Percentiles rank a stretch among this genome's conserved stretches.
phyloP scores from a whole-genome alignment of 2,113 vertebrate genomes.

The Onychostruthus taczanowskii region DNA sequence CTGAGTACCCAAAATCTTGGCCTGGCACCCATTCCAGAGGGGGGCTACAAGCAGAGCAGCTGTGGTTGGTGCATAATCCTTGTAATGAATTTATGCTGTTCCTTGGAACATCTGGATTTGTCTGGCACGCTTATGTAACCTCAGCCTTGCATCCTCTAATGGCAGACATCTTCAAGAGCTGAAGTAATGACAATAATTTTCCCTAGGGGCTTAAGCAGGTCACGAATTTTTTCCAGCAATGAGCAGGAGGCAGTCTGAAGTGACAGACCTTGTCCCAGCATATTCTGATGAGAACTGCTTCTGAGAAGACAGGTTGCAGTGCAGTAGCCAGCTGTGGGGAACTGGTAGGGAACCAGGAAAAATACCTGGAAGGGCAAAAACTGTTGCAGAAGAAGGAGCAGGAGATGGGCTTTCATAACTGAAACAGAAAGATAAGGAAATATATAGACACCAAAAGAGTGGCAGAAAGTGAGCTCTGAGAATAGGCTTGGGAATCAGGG shows the following conservation, averaged over 20 bases:
- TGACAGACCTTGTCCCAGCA: background rate
- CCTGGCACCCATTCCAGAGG: background rate
- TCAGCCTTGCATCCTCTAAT: background rate
- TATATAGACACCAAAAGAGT: background rate
- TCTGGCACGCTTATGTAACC: conserved; percentile 20
- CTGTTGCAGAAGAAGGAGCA: background rate
- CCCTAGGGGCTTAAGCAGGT: background rate
- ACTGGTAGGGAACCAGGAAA: background rate
- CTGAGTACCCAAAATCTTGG: background rate
- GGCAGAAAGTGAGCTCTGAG: background rate
- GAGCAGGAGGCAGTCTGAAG: background rate
- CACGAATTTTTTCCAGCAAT: background rate
- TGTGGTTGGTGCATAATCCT: background rate
- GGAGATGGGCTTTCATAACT: background rate
- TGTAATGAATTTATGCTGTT: too few species aligned
- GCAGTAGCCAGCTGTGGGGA: background rate
- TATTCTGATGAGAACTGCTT: background rate
- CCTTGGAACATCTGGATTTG: background rate
- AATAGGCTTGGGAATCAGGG: background rate
- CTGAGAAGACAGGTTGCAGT: background rate
- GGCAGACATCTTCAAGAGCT: background rate
- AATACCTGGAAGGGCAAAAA: background rate
- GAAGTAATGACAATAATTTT: background rate
- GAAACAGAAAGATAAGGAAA: conserved; percentile 23
- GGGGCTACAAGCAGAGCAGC: background rate